Percentiles rank a stretch among this genome's conserved stretches.
These are phyloP conservation scores for Pharmacophagus antenor DNA, from an alignment of 2,888 invertebrate genomes.

Conservation along the genomic window DNA sequence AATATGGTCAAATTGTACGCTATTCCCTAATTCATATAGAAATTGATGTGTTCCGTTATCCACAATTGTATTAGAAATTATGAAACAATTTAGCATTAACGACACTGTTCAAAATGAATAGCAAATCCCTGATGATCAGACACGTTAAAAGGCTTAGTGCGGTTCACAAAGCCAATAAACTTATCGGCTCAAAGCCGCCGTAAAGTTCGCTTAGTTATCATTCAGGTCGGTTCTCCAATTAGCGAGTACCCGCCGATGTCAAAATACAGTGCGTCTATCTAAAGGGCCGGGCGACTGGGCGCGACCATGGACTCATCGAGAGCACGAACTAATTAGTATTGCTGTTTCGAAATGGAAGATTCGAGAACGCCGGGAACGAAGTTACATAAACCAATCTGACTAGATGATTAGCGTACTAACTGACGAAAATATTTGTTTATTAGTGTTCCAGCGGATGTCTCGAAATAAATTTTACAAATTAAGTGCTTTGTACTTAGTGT, in stretches of 20 bases:
- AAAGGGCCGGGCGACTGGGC: constrained; percentile 5
- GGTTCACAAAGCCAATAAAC: constrained; percentile 5
- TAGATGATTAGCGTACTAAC: not conserved
- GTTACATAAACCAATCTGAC: not conserved
- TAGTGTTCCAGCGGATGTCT: not conserved
- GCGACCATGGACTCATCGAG: not conserved
- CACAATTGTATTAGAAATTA: not conserved
- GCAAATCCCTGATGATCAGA: not conserved
- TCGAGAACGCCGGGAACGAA: not conserved
- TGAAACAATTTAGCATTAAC: not conserved
- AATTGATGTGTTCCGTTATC: not conserved
- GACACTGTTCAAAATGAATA: not conserved
- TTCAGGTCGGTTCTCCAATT: constrained; percentile 18
- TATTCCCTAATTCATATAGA: not conserved
- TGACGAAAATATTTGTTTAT: not conserved
- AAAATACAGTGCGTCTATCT: constrained; percentile 12
- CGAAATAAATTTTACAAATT: too few relatives aligned
- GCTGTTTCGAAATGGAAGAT: constrained; percentile 3
- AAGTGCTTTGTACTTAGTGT: too few relatives aligned
- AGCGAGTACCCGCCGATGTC: constrained; percentile 14
- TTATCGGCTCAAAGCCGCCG: constrained; percentile 7
- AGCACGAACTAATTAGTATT: constrained; percentile 15
- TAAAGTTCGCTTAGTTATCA: constrained; percentile 21
- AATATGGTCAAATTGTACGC: not conserved
- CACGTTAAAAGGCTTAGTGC: not conserved